These are phyloP conservation scores for Ranitomeya variabilis DNA, from an alignment of 2,113 vertebrate genomes.

Conservation along the genomic window DNA sequence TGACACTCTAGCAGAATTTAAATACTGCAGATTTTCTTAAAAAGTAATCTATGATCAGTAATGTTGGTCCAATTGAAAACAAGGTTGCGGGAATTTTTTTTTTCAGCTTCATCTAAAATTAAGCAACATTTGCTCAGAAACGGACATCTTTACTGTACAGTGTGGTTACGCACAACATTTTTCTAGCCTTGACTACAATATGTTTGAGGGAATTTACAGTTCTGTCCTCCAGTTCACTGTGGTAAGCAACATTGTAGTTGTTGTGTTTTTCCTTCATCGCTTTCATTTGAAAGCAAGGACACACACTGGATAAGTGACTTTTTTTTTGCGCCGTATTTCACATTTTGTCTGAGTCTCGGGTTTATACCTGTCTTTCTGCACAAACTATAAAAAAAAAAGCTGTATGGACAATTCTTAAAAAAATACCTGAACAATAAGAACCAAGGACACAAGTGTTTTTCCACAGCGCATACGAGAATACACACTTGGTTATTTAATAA, in stretches of 20 bases:
- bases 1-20: too few relatives aligned
- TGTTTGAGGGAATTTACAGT: background rate
- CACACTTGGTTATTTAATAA: background rate
- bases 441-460: conserved; percentile 20
- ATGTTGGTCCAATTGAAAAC: too few relatives aligned
- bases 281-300: conserved; percentile 11
- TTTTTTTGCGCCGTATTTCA: background rate
- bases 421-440: conserved; percentile 2
- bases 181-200: conserved; percentile 28
- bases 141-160: background rate
- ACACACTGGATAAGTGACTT: background rate
- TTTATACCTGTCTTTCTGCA: background rate
- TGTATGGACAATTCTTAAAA: background rate
- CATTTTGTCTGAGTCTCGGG: conserved; percentile 4
- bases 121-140: conserved; percentile 36
- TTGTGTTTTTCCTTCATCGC: too few relatives aligned
- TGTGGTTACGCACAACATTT: background rate
- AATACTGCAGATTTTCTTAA: too few relatives aligned
- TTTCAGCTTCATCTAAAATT: background rate
- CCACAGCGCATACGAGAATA: background rate
- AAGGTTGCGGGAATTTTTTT: background rate
- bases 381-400: background rate
- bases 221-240: background rate
- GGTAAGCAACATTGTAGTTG: background rate
- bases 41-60: too few relatives aligned